Evolutionary conservation across 2,113 vertebrate genomes (phyloP).

Genomic region (Platysternon megacephalum): DNA sequence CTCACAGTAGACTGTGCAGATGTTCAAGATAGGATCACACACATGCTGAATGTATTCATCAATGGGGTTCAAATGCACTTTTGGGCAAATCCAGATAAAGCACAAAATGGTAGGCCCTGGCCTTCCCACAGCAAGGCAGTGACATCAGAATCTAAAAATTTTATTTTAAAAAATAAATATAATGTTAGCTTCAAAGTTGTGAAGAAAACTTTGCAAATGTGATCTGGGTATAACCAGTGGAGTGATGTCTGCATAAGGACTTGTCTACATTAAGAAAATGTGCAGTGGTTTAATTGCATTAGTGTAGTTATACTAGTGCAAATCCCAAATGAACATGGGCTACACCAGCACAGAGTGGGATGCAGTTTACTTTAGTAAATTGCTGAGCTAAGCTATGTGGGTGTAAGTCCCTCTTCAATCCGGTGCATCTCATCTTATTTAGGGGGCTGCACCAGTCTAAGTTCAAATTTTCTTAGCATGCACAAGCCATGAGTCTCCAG

Average conservation of each 20-base stretch:
- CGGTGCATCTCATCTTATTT: not conserved
- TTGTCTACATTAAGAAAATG: not conserved
- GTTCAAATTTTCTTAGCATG: not conserved
- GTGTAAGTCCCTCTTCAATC: not conserved
- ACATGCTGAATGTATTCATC: not conserved
- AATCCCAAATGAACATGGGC: fast-evolving
- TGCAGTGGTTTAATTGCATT: not conserved
- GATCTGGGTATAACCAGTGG: not conserved
- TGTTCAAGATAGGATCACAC: not conserved
- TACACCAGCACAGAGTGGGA: not conserved
- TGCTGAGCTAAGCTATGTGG: fast-evolving
- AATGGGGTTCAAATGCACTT: not conserved
- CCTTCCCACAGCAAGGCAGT: not conserved
- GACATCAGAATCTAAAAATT: not conserved
- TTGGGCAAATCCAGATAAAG: not conserved
- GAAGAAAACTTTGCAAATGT: not conserved
- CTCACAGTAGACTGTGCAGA: not conserved
- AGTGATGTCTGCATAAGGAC: not conserved
- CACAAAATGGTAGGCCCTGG: not conserved
- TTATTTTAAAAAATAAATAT: not conserved
- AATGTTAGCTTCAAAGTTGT: not conserved
- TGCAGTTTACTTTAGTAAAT: fast-evolving
- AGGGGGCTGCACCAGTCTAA: fast-evolving
- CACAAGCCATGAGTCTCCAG: fast-evolving
- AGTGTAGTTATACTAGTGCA: not conserved